Evolutionary conservation across 2,113 vertebrate genomes (phyloP).

Genomic region (Coturnix japonica): DNA sequence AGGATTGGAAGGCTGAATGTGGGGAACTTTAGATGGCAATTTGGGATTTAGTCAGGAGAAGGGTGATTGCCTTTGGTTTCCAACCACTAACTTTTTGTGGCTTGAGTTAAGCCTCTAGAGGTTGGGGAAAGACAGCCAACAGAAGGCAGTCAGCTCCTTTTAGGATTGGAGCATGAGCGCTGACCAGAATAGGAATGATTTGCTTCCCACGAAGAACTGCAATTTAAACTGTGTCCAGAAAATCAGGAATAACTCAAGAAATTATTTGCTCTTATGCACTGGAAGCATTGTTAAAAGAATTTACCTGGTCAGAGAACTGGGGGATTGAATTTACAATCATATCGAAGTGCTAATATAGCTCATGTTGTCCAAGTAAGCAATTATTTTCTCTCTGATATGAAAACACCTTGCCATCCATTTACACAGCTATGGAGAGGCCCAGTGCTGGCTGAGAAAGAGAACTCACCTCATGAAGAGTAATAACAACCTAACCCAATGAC

Average conservation of each 20-base stretch:
- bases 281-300: constrained; percentile 38
- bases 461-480: not conserved
- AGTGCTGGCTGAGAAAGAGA: constrained; percentile 5
- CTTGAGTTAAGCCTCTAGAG: constrained; percentile 59
- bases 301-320: not conserved
- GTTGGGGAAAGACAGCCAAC: constrained; percentile 55
- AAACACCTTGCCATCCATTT: not conserved
- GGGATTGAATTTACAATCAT: not conserved
- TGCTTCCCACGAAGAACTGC: constrained; percentile 15
- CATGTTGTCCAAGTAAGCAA: not conserved
- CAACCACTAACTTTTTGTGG: constrained; percentile 68
- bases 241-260: constrained; percentile 4
- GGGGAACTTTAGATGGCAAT: constrained; percentile 58
- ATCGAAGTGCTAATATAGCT: not conserved
- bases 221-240: constrained; percentile 12
- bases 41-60: constrained; percentile 68
- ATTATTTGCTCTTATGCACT: not conserved
- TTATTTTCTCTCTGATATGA: not conserved
- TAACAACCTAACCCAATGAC: not conserved
- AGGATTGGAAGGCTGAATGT: constrained; percentile 62
- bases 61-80: constrained; percentile 66
- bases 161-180: constrained; percentile 45
- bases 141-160: constrained; percentile 50
- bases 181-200: constrained; percentile 60
- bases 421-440: not conserved